A percentile compares a stretch with the other conserved stretches of the same genome.
phyloP scores from a whole-genome alignment of 2,888 invertebrate genomes.

The Cephonodes hylas region DNA sequence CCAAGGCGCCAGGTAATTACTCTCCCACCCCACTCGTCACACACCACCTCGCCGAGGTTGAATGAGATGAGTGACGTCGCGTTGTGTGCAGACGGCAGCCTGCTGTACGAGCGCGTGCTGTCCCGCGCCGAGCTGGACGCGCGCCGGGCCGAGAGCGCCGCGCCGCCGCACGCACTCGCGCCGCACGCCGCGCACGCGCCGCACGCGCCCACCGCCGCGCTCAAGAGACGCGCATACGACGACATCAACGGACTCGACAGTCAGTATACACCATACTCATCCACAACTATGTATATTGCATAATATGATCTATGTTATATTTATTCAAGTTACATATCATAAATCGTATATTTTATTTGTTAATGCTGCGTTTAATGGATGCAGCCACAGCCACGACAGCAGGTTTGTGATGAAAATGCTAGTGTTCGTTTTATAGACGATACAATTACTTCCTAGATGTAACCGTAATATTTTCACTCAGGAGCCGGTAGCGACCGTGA shows the following conservation, averaged over 20 bases:
- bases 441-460: background rate
- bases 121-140: slow-evolving; percentile 88
- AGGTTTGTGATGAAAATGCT: background rate
- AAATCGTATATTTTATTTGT: background rate
- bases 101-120: slow-evolving; percentile 92
- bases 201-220: slow-evolving; percentile 58
- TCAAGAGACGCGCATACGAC: slow-evolving; percentile 93
- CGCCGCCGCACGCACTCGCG: slow-evolving; percentile 75
- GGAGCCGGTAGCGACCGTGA: slow-evolving; percentile 11
- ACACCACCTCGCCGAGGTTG: background rate
- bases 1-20: slow-evolving; percentile 89
- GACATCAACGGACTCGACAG: slow-evolving; percentile 94
- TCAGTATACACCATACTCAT: slow-evolving; percentile 70
- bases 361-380: slow-evolving; percentile 13
- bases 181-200: slow-evolving; percentile 57
- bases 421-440: background rate
- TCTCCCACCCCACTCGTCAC: background rate
- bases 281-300: background rate
- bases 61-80: background rate
- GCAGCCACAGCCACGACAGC: slow-evolving; percentile 10
- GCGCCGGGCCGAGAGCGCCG: slow-evolving; percentile 55
- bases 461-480: background rate
- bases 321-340: background rate
- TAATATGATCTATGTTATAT: background rate
- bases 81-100: slow-evolving; percentile 85